Evolutionary conservation across 2,888 invertebrate species (phyloP), one percentile per base, ranked within the genome.

Genomic region (Himalopsyche japonica): DNA sequence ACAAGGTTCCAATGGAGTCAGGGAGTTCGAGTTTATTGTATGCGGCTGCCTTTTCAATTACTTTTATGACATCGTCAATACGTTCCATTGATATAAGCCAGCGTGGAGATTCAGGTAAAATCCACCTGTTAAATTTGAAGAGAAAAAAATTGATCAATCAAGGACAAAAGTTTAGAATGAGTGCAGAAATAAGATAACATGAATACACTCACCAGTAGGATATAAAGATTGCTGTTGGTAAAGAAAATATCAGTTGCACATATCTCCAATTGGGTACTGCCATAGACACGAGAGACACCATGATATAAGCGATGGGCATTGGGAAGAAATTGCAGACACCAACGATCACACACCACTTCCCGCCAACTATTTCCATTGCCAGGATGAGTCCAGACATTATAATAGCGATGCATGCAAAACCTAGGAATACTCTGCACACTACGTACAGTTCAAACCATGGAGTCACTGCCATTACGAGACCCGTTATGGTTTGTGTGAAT

Each of bases 61-160:
- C 94, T 34, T 89, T 90, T 88, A 94, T 93, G 0, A 95, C 95
- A 90, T 95, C 94, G 86, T 94, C 93, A 20, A 93, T 93, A 86
- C 93, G 93, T 32, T 95, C 95, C 92, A 95, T 94, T 77, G 95
- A 94, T 82, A 96, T 90, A 47, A 96, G 90, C 96, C 96, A 96
- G 88, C 96, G 92, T 0, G 96, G 96, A 0, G 96, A 96, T 92
- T 96, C 96, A n/a, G 96, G 96, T 83, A 96, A 90, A 48, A 95
- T 91, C 90, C 94, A 95, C 94, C 96, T 96, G 89, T 82, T 30
- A 70, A 43, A 43, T 2, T 32, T 32, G 12, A 43, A 43, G 3
- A 43, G 5, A 7, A 4, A 43, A 43, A 43, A 15, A 43, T 43
- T 43, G 12, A 15, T 43, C 37, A 8, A 8, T 7, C 10, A 37